These are phyloP conservation scores for Chaetodon trifascialis DNA, from an alignment of 2,113 vertebrate genomes.

Conservation along the genomic window DNA sequence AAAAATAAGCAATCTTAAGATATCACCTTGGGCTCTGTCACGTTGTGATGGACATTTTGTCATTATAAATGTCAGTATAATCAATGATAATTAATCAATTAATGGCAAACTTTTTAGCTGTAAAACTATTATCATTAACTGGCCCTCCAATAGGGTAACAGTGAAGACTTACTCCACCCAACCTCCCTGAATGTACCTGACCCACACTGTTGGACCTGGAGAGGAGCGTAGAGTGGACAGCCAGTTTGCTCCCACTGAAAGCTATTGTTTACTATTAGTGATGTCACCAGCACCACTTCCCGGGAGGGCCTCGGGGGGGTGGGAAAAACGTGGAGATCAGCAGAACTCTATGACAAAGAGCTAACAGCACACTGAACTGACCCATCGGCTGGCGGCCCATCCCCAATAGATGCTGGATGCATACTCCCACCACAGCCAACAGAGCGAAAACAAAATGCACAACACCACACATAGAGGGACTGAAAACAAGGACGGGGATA, in stretches of 20 bases:
- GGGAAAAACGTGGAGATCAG: slow-evolving; percentile 81
- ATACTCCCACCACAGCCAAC: slow-evolving; percentile 46
- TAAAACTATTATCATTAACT: background rate
- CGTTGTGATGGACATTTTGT: background rate
- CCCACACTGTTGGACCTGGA: slow-evolving; percentile 38
- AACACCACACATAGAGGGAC: slow-evolving; percentile 22
- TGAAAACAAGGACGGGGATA: slow-evolving; percentile 12
- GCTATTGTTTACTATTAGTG: slow-evolving; percentile 80
- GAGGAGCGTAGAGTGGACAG: slow-evolving; percentile 20
- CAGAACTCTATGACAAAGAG: slow-evolving; percentile 83
- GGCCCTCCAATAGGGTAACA: background rate
- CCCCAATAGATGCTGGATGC: slow-evolving; percentile 61
- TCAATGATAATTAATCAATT: background rate
- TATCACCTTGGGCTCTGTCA: background rate
- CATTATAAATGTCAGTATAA: background rate
- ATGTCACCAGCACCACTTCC: slow-evolving; percentile 82
- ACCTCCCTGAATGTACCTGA: slow-evolving; percentile 41
- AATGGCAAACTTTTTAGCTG: background rate
- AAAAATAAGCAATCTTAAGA: background rate
- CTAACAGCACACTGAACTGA: slow-evolving; percentile 77
- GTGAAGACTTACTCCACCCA: background rate
- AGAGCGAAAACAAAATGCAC: slow-evolving; percentile 65
- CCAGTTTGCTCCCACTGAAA: slow-evolving; percentile 59
- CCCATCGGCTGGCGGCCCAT: slow-evolving; percentile 63
- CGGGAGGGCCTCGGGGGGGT: slow-evolving; percentile 78